Evolutionary conservation across 2,113 vertebrate genomes (phyloP).

Genomic region (Odontesthes bonariensis): DNA sequence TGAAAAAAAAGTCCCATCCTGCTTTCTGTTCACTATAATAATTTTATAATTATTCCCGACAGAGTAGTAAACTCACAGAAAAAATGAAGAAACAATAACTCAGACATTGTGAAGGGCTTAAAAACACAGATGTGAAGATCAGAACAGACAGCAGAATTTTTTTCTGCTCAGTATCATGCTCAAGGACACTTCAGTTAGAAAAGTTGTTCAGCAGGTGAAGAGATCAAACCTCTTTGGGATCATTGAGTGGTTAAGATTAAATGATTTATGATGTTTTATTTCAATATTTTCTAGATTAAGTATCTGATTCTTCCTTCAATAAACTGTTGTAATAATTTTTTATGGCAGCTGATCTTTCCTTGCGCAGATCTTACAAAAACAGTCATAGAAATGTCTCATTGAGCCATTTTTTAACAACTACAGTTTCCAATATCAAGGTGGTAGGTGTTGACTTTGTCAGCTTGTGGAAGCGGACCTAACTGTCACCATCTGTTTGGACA

Average conservation of each 20-base stretch:
- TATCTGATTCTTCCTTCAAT: too few species aligned
- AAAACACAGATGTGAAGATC: background rate
- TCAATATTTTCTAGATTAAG: too few species aligned
- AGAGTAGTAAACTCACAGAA: constrained; percentile 33
- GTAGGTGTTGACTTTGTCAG: too few species aligned
- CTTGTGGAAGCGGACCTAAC: too few species aligned
- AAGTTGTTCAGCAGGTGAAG: background rate
- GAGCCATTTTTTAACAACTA: background rate
- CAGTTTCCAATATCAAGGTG: background rate
- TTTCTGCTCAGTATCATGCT: background rate
- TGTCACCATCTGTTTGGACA: background rate
- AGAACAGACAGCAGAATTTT: constrained; percentile 1
- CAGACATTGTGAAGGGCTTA: constrained; percentile 8
- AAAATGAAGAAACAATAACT: background rate
- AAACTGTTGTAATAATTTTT: too few species aligned
- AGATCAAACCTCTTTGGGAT: too few species aligned
- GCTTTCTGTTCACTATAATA: constrained; percentile 19
- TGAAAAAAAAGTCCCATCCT: constrained; percentile 36
- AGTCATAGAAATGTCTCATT: background rate
- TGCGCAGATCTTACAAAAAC: background rate
- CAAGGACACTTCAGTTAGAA: background rate
- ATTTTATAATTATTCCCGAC: constrained; percentile 29
- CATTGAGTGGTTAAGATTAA: too few species aligned
- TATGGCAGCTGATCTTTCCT: too few species aligned
- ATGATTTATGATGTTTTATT: too few species aligned